These are phyloP conservation scores for Vultur gryphus DNA, from an alignment of 2,797 vertebrate genomes.

Conservation along the genomic window DNA sequence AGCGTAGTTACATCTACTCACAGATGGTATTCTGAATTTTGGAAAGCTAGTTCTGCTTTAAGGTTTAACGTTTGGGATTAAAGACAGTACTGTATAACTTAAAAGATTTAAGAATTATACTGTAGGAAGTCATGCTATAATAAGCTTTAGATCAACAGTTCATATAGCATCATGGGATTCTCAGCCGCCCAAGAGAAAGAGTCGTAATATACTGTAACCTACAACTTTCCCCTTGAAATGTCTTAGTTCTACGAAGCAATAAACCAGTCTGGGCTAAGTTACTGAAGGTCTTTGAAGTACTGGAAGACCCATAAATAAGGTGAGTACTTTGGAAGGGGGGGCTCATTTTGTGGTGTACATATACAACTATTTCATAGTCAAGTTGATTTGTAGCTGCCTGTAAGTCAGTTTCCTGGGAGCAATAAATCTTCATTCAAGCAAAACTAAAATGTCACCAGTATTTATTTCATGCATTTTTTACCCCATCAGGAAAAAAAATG, in stretches of 20 bases:
- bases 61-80: slow-evolving; percentile 40
- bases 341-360: slow-evolving; percentile 76
- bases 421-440: slow-evolving; percentile 85
- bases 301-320: slow-evolving; percentile 92
- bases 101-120: slow-evolving; percentile 71
- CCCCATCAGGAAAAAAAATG: slow-evolving; percentile 30
- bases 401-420: slow-evolving; percentile 83
- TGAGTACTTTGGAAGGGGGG: slow-evolving; percentile 88
- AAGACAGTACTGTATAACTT: slow-evolving; percentile 30
- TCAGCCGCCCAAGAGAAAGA: slow-evolving; percentile 52
- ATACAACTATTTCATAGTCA: slow-evolving; percentile 84
- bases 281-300: slow-evolving; percentile 92
- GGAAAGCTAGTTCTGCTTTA: neutral
- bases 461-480: slow-evolving; percentile 73
- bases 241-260: slow-evolving; percentile 84
- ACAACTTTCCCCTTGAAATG: slow-evolving; percentile 80
- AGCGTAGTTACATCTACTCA: neutral
- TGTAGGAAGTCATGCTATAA: slow-evolving; percentile 59
- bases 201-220: slow-evolving; percentile 65
- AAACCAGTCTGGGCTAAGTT: slow-evolving; percentile 92
- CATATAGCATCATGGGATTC: slow-evolving; percentile 56
- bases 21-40: neutral
- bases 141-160: slow-evolving; percentile 71
- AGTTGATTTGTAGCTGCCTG: slow-evolving; percentile 88
- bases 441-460: slow-evolving; percentile 72